A percentile compares a stretch with the other conserved stretches of the same genome.
Evolutionary conservation across 2,888 invertebrate species (phyloP).

Genomic region (Agrenia bidenticulata): DNA sequence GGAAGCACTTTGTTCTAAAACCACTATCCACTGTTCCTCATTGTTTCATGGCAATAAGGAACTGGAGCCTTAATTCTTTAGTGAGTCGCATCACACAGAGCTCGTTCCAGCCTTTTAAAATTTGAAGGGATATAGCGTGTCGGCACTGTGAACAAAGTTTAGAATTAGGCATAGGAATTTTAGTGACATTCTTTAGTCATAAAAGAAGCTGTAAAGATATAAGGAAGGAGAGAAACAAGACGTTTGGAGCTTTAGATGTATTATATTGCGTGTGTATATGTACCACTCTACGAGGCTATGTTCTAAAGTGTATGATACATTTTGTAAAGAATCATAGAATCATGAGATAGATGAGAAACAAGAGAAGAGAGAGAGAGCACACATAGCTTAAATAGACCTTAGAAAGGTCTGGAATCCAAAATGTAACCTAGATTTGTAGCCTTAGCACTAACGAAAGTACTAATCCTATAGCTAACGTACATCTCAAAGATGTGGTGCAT

Average conservation of each 20-base stretch:
- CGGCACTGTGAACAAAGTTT: neutral
- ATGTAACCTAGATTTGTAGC: too few relatives aligned
- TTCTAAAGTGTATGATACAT: too few relatives aligned
- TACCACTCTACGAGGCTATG: too few relatives aligned
- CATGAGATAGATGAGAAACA: too few relatives aligned
- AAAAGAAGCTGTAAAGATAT: neutral
- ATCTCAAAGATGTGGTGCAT: too few relatives aligned
- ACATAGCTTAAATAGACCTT: too few relatives aligned
- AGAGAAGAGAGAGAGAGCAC: too few relatives aligned
- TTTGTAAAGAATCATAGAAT: too few relatives aligned
- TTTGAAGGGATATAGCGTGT: constrained; percentile 5
- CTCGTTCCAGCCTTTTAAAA: neutral
- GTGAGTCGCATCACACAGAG: neutral
- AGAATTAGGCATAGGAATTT: constrained; percentile 3
- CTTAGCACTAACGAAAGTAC: too few relatives aligned
- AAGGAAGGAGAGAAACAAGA: constrained; percentile 20
- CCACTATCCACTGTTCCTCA: neutral
- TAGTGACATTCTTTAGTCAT: constrained; percentile 2
- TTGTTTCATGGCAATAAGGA: neutral
- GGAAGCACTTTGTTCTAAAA: neutral
- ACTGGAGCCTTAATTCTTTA: neutral
- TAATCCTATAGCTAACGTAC: too few relatives aligned
- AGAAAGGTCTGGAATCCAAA: too few relatives aligned
- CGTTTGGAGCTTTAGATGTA: constrained; percentile 3
- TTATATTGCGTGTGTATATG: too few relatives aligned